phyloP scores from a whole-genome alignment of 2,113 vertebrate species.

The Litocranius walleri region DNA sequence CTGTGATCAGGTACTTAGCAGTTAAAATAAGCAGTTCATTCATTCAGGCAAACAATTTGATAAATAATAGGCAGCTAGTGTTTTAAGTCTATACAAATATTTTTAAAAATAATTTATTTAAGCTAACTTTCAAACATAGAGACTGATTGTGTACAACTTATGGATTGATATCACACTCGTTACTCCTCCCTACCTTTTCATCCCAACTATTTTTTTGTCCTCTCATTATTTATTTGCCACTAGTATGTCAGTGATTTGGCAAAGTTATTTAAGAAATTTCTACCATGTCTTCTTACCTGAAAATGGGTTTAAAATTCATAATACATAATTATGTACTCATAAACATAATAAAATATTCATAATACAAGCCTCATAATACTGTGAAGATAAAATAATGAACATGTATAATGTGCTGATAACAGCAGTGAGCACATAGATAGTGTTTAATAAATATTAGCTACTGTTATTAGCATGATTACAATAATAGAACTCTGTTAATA shows the following conservation, averaged over 20 bases:
- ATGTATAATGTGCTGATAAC: not conserved
- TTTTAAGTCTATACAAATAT: not conserved
- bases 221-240: not conserved
- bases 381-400: not conserved
- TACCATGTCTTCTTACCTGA: not conserved
- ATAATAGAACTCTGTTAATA: not conserved
- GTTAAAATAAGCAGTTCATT: not conserved
- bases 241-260: not conserved
- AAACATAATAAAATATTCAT: not conserved
- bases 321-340: not conserved
- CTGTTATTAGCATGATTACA: not conserved
- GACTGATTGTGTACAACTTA: not conserved
- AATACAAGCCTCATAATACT: not conserved
- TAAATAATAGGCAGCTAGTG: not conserved
- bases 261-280: not conserved
- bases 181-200: not conserved
- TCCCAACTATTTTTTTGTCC: not conserved
- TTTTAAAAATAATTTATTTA: not conserved
- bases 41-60: not conserved
- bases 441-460: not conserved
- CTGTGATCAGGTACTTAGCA: not conserved
- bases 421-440: not conserved
- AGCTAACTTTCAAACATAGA: not conserved
- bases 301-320: not conserved
- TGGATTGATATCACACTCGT: not conserved